A percentile compares a stretch with the other conserved stretches of the same genome.
phyloP scores from a whole-genome alignment of 2,888 invertebrate species.

The Deladenus siricidicola region DNA sequence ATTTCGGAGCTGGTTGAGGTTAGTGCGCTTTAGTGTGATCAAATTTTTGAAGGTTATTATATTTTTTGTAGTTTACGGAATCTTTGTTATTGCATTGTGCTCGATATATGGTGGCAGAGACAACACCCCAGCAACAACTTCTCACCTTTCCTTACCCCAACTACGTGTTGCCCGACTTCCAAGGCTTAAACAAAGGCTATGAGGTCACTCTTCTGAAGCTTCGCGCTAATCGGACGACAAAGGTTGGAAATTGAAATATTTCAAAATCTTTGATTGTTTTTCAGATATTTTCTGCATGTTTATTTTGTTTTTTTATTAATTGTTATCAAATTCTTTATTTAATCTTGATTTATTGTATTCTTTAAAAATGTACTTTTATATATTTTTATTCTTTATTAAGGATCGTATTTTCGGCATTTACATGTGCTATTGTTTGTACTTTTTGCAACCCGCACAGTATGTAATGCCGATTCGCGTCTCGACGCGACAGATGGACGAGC shows the following conservation, averaged over 20 bases:
- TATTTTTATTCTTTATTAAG: background rate
- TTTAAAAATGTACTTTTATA: too few species aligned
- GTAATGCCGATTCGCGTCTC: slow-evolving; percentile 19
- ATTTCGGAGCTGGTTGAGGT: slow-evolving; percentile 20
- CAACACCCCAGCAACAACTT: too few species aligned
- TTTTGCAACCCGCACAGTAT: slow-evolving; percentile 22
- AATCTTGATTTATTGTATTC: too few species aligned
- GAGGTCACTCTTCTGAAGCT: background rate
- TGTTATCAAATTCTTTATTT: background rate
- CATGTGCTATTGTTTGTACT: slow-evolving; percentile 17
- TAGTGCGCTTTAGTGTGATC: background rate
- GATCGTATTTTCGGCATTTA: slow-evolving; percentile 10
- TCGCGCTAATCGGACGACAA: background rate
- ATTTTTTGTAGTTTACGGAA: background rate
- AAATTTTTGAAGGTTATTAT: background rate
- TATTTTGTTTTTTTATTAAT: background rate
- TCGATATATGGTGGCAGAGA: background rate
- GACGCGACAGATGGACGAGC: slow-evolving; percentile 10
- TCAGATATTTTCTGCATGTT: background rate
- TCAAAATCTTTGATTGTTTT: too few species aligned
- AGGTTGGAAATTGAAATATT: too few species aligned
- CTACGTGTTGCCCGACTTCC: background rate
- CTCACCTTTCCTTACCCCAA: background rate
- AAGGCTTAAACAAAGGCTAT: background rate
- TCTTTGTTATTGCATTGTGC: background rate